Percentiles rank a stretch among this genome's conserved stretches.
phyloP scores from a whole-genome alignment of 1,140 invertebrate species.

The Vanessa atalanta region DNA sequence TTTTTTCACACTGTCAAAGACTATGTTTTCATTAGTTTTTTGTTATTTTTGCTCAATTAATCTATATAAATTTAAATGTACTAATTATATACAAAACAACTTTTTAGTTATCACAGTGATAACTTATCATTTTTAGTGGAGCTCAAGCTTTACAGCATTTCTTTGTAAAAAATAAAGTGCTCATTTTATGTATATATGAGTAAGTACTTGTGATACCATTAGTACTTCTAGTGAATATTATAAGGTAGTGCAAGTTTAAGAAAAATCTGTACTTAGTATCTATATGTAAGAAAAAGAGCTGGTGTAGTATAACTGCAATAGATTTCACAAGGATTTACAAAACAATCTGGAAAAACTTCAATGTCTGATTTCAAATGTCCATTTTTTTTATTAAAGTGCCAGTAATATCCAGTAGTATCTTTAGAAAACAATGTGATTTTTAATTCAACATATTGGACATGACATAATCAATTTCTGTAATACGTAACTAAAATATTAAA shows the following conservation, averaged over 20 bases:
- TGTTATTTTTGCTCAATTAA: background rate
- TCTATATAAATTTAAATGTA: background rate
- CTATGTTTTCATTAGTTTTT: background rate
- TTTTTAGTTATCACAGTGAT: background rate
- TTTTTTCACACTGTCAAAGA: no score
- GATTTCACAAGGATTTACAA: no score
- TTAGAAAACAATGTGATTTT: background rate
- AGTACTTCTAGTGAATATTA: constrained; percentile 30
- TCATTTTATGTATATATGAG: constrained; percentile 48
- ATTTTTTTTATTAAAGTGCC: background rate
- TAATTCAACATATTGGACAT: no score
- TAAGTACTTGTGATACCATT: constrained; percentile 45
- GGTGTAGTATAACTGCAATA: no score
- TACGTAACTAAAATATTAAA: background rate
- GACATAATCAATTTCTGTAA: no score
- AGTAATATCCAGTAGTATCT: background rate
- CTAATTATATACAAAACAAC: no score
- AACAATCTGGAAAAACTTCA: no score
- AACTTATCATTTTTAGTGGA: constrained; percentile 1
- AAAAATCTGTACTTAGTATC: background rate
- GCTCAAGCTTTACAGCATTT: constrained; percentile 52
- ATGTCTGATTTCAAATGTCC: no score
- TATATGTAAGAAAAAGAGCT: background rate
- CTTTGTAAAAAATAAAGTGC: constrained; percentile 56
- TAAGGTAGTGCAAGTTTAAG: constrained; percentile 35